phyloP scores from a whole-genome alignment of 2,797 vertebrate species.

The Salmo trutta region DNA sequence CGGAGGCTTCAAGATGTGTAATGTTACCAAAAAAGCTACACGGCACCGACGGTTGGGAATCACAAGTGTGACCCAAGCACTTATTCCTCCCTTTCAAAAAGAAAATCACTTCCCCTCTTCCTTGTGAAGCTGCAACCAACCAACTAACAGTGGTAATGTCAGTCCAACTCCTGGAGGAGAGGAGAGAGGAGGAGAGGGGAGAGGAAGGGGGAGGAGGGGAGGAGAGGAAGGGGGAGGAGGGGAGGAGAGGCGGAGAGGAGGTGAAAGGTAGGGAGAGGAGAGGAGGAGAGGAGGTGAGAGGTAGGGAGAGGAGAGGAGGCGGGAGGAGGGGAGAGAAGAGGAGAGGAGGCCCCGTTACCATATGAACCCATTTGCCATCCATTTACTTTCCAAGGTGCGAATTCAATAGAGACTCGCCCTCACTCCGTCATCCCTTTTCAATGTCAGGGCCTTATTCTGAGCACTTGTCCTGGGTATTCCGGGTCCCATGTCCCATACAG shows the following conservation, averaged over 20 bases:
- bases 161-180: neutral
- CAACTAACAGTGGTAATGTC: neutral
- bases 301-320: no score
- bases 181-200: constrained; percentile 26
- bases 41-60: constrained; percentile 24
- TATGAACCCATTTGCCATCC: neutral
- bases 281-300: no score
- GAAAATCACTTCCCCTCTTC: neutral
- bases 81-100: constrained; percentile 1
- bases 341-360: neutral
- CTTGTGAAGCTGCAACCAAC: neutral
- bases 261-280: no score
- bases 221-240: constrained; percentile 31
- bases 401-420: neutral
- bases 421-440: neutral
- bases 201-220: constrained; percentile 23
- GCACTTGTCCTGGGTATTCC: neutral
- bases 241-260: neutral
- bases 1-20: constrained; percentile 47
- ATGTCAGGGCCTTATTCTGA: neutral
- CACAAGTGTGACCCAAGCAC: constrained; percentile 20
- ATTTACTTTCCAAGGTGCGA: neutral
- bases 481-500: neutral
- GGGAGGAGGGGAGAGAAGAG: neutral
- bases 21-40: constrained; percentile 41